Conservation (phyloP, 2,113 vertebrate genomes). For the Odocoileus virginianus region DNA sequence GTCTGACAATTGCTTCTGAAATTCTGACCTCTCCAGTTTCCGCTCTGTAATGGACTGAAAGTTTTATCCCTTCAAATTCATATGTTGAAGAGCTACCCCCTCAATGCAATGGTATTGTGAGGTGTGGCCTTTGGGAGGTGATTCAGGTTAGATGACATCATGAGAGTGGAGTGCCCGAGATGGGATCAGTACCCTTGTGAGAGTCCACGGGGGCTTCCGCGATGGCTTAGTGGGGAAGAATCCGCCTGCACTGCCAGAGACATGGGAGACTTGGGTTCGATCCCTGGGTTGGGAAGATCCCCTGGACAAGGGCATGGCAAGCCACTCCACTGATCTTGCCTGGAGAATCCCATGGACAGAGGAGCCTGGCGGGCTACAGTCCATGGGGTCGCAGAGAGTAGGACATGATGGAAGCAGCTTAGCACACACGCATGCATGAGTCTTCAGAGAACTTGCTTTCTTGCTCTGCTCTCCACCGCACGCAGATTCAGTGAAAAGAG, state of each 20-base stretch:
- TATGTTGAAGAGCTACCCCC: not conserved
- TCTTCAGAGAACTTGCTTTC: not conserved
- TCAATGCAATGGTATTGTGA: not conserved
- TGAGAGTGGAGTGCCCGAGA: not conserved
- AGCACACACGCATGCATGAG: fast-evolving
- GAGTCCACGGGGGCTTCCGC: not conserved
- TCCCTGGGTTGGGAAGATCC: not conserved
- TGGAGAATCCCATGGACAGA: not conserved
- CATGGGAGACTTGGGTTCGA: not conserved
- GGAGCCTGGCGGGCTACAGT: not conserved
- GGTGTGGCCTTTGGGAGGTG: not conserved
- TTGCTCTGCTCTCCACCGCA: not conserved
- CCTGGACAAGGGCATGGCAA: not conserved
- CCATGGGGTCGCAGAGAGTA: fast-evolving
- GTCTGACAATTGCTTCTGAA: not conserved
- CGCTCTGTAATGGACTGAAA: not conserved
- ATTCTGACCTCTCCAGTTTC: not conserved
- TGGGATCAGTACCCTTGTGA: not conserved
- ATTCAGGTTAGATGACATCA: not conserved
- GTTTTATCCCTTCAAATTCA: not conserved
- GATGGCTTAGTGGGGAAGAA: not conserved
- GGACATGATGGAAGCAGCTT: not conserved
- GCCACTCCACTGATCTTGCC: not conserved
- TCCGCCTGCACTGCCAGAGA: not conserved
- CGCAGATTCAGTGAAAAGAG: no score